Base-by-base conservation (phyloP, 2,113 vertebrate species). In the Campylorhamphus procurvoides region DNA sequence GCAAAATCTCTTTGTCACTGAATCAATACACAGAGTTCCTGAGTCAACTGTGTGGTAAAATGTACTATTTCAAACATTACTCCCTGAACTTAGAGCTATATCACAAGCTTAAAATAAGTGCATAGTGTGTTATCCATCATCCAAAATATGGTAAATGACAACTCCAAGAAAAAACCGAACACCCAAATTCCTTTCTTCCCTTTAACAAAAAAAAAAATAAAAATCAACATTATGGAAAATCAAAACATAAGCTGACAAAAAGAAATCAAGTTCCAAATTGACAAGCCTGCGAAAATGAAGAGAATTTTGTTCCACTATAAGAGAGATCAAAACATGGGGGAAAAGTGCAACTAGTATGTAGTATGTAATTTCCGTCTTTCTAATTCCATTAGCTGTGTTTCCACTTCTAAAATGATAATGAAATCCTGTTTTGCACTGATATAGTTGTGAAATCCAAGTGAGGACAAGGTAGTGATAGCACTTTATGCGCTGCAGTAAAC, bases 101-200 rank as follows among this genome's bases (percentile, higher is more conserved):
- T n/a, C 25, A 68, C n/a, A 67, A 59, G 11, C 24, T 88, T 64
- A 79, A 86, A 85, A 11, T 11, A 73, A 7, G 8, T 1, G 0
- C 9, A n/a, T 4, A 6, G 1, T 40, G 62, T 83, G 14, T n/a
- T 76, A 68, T 7, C 6, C 9, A 44, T 56, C 27, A 83, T 35
- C 1, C 16, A 73, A 88, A 85, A 76, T 29, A 60, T 0, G 0
- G 40, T 37, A 63, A 2, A 14, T 28, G 27, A 44, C 27, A 73
- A 47, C 1, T 10, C 7, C 9, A 1, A 3, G 5, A n/a, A 67
- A 25, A 52, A 4, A 2, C 18, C 52, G 47, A 60, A 29, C 8
- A 25, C 59, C 1, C 5, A 89, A 47, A 40, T 83, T 40, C 7
- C 4, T 37, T 75, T 72, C 16, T 75, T 29, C 1, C 6, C 28